A percentile compares a stretch with the other conserved stretches of the same genome.
phyloP scores from a whole-genome alignment of 2,888 invertebrate species.

The Patella depressa region DNA sequence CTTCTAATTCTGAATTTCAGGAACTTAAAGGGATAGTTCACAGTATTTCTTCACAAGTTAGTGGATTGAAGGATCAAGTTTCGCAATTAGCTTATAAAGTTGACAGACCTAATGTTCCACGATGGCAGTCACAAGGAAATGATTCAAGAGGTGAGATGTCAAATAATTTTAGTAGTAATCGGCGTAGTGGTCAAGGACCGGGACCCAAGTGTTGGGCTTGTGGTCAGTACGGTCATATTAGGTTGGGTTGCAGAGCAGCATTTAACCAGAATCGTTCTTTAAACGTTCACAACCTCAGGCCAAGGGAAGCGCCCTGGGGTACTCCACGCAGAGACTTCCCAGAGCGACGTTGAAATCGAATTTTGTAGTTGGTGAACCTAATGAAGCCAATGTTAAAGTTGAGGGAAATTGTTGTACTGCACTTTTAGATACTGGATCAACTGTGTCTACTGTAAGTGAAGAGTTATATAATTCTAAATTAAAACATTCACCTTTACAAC shows the following conservation, averaged over 20 bases:
- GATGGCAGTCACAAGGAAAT: no score
- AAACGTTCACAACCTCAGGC: neutral
- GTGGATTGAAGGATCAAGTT: neutral
- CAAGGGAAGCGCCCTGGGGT: neutral
- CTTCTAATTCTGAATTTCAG: neutral
- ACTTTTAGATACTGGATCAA: conserved; percentile 2
- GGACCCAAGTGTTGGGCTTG: neutral
- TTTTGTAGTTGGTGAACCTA: neutral
- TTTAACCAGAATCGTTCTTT: neutral
- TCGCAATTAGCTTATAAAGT: neutral
- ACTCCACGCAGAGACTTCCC: neutral
- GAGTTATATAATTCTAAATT: no score
- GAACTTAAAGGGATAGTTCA: neutral
- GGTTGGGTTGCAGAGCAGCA: neutral
- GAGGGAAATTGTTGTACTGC: neutral
- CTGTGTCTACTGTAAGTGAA: neutral
- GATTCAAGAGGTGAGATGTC: neutral
- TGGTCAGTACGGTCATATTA: neutral
- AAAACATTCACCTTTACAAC: no score
- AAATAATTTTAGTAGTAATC: neutral
- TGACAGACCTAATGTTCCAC: no score
- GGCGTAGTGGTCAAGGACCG: no score
- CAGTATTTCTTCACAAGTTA: neutral
- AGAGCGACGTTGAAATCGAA: neutral
- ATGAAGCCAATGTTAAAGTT: neutral